These are phyloP conservation scores for Craseonycteris thonglongyai DNA, from an alignment of 2,113 vertebrate genomes.

Conservation along the genomic window DNA sequence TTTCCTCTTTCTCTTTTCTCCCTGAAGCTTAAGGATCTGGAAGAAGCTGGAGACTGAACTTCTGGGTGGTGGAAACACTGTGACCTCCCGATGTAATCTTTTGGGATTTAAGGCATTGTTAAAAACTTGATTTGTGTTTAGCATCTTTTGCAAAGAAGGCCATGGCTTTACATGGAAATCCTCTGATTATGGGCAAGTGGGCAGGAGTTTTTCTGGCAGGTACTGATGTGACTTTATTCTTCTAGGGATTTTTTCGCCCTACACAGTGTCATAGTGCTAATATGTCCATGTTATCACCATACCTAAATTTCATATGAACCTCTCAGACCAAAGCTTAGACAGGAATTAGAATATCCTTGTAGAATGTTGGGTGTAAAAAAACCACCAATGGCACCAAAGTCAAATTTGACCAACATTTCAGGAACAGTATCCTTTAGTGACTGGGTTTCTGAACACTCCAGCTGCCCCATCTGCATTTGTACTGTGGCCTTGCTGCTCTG, in stretches of 20 bases:
- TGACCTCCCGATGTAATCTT: neutral
- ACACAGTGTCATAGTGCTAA: neutral
- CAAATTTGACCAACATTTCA: neutral
- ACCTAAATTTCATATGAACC: neutral
- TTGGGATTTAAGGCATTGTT: slow-evolving; percentile 11
- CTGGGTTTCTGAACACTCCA: neutral
- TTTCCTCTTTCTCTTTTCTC: accelerated
- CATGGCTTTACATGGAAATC: neutral
- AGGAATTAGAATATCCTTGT: neutral
- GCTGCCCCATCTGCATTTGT: neutral
- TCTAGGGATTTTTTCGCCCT: neutral
- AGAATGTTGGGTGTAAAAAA: neutral
- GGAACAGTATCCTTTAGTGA: neutral
- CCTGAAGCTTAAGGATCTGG: neutral
- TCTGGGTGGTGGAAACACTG: accelerated
- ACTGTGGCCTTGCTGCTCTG: neutral
- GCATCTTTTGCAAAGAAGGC: neutral
- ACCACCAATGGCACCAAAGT: neutral
- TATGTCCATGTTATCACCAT: neutral
- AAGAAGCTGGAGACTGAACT: neutral
- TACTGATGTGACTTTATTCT: neutral
- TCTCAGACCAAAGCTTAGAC: neutral
- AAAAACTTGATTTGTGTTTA: neutral
- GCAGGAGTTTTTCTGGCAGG: neutral
- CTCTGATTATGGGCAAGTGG: neutral